Conservation (phyloP, 2,797 vertebrate species). For the Brotula barbata region DNA sequence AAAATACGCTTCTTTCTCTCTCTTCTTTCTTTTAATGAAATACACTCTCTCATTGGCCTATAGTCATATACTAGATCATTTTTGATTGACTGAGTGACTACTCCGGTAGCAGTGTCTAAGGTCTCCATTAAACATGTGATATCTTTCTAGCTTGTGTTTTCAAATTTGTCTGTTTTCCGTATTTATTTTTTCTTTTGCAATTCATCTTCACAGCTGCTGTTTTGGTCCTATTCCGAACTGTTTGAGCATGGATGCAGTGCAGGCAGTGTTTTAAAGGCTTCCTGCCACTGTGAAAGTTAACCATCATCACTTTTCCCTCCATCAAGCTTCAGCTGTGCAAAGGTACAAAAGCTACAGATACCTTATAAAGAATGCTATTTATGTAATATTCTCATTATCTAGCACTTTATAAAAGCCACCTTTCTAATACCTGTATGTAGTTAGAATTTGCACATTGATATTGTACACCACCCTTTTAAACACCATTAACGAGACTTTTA, state of each 20-base stretch:
- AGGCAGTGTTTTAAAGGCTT: constrained; percentile 33
- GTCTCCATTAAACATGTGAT: no score
- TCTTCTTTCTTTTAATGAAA: no score
- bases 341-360: constrained; percentile 29
- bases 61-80: no score
- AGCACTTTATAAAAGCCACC: background rate
- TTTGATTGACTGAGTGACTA: no score
- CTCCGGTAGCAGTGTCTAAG: no score
- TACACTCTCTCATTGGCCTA: no score
- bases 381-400: background rate
- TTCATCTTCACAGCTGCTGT: constrained; percentile 15
- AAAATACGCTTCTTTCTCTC: no score
- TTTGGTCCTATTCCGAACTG: constrained; percentile 9
- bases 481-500: background rate
- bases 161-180: background rate
- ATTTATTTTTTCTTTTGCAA: constrained; percentile 1
- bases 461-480: background rate
- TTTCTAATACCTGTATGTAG: background rate
- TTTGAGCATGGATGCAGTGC: constrained; percentile 14
- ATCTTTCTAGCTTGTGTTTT: background rate
- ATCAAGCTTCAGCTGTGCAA: constrained; percentile 24
- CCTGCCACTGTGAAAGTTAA: constrained; percentile 15
- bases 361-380: background rate
- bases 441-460: background rate
- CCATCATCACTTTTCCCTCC: constrained; percentile 16